Conservation (phyloP, 2,888 invertebrate genomes). For the Tenthredo distinguenda region DNA sequence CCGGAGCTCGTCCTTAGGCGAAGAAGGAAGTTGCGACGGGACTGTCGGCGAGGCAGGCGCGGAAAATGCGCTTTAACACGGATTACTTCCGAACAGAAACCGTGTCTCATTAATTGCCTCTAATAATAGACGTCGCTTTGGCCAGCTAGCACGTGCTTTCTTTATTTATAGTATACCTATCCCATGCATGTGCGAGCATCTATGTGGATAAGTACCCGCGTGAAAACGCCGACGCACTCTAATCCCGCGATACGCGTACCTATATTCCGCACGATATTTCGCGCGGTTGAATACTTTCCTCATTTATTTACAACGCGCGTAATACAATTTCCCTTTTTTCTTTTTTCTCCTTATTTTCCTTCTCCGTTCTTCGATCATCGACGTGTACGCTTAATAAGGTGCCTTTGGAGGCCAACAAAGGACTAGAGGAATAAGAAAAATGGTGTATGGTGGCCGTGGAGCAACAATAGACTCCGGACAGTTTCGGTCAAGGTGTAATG, state of each 20-base stretch:
- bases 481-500: constrained; percentile 62
- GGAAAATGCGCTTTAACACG: constrained; percentile 71
- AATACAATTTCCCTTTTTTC: neutral
- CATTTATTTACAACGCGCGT: no score
- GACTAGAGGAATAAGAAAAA: constrained; percentile 36
- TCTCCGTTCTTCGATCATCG: neutral
- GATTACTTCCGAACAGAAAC: constrained; percentile 66
- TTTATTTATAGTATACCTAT: constrained; percentile 63
- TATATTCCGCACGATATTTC: no score
- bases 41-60: constrained; percentile 64
- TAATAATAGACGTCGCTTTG: constrained; percentile 66
- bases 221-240: constrained; percentile 57
- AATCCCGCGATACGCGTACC: neutral
- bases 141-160: constrained; percentile 61
- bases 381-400: neutral
- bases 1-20: neutral
- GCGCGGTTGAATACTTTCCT: no score
- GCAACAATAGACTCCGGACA: constrained; percentile 17
- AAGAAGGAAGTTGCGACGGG: constrained; percentile 57
- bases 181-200: neutral
- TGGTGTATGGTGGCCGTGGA: neutral
- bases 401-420: neutral
- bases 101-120: constrained; percentile 70
- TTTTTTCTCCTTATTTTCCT: no score
- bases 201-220: constrained; percentile 53